Percentiles rank a stretch among this genome's conserved stretches.
Evolutionary conservation across 2,888 invertebrate species (phyloP).

Genomic region (Acanthosoma haemorrhoidale): DNA sequence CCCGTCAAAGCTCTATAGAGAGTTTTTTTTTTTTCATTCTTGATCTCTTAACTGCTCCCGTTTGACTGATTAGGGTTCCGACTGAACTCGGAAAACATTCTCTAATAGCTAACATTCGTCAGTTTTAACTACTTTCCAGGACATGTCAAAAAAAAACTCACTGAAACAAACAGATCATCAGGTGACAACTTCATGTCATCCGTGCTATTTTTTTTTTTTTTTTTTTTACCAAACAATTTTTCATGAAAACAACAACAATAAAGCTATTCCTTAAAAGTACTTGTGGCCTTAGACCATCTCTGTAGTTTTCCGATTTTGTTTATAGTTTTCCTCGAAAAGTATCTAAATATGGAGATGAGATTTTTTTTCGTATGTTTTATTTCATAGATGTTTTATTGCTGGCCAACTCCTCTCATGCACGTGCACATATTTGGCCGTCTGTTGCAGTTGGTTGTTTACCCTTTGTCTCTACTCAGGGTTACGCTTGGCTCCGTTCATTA

Average conservation of each 20-base stretch:
- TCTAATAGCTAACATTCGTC: background rate
- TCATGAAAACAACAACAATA: background rate
- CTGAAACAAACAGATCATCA: background rate
- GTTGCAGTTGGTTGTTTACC: background rate
- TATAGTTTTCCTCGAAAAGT: background rate
- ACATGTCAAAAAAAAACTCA: background rate
- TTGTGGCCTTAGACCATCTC: background rate
- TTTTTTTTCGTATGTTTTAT: background rate
- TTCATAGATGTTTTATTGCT: background rate
- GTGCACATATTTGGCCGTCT: background rate
- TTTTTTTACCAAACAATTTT: background rate
- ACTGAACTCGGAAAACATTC: background rate
- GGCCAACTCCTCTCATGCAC: too few species aligned
- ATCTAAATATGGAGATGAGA: background rate
- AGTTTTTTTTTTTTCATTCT: background rate
- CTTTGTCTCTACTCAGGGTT: background rate
- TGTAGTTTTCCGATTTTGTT: background rate
- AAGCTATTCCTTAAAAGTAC: background rate
- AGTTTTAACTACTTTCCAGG: too few species aligned
- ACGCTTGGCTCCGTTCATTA: background rate
- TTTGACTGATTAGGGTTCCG: constrained; percentile 12
- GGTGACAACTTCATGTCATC: background rate
- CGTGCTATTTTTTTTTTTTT: background rate
- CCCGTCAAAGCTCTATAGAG: background rate
- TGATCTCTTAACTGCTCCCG: background rate